A percentile compares a stretch with the other conserved stretches of the same genome.
Conservation (phyloP, 2,888 invertebrate genomes). For the Tinea semifulvella region DNA sequence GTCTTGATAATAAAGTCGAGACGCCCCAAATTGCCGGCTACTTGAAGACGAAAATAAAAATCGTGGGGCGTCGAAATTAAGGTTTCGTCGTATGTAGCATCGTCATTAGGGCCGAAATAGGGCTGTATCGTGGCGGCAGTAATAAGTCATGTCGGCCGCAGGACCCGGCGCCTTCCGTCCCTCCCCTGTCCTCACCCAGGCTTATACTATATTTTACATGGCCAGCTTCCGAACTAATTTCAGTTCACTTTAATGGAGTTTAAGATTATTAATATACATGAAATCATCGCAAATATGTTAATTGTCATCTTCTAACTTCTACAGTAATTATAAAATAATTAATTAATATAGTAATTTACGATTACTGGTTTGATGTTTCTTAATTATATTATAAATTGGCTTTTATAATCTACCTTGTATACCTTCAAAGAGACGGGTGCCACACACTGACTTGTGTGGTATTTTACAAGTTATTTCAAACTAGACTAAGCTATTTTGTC, state of each 20-base stretch:
- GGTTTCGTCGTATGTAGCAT: slow-evolving; percentile 41
- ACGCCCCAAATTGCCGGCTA: slow-evolving; percentile 46
- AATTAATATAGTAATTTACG: background rate
- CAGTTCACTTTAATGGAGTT: slow-evolving; percentile 13
- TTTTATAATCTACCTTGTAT: too few relatives aligned
- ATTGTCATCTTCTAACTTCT: slow-evolving; percentile 1
- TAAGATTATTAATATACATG: slow-evolving; percentile 13
- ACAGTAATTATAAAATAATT: slow-evolving; percentile 5
- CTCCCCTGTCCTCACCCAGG: slow-evolving; percentile 7
- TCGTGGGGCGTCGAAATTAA: slow-evolving; percentile 62
- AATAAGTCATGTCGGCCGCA: slow-evolving; percentile 65
- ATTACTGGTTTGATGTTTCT: background rate
- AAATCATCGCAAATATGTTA: slow-evolving; percentile 2
- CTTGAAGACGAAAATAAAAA: slow-evolving; percentile 62
- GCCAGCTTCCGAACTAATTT: slow-evolving; percentile 13
- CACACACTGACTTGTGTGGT: too few relatives aligned
- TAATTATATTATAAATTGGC: too few relatives aligned
- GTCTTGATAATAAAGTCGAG: slow-evolving; percentile 34
- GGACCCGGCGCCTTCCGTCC: slow-evolving; percentile 25
- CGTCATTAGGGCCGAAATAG: slow-evolving; percentile 63
- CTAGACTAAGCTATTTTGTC: too few relatives aligned
- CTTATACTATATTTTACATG: slow-evolving; percentile 12
- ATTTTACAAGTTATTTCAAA: too few relatives aligned
- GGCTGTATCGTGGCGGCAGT: slow-evolving; percentile 62
- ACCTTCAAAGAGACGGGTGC: too few relatives aligned